Conservation (phyloP, 1,140 invertebrate species). For the Belonocnema kinseyi region DNA sequence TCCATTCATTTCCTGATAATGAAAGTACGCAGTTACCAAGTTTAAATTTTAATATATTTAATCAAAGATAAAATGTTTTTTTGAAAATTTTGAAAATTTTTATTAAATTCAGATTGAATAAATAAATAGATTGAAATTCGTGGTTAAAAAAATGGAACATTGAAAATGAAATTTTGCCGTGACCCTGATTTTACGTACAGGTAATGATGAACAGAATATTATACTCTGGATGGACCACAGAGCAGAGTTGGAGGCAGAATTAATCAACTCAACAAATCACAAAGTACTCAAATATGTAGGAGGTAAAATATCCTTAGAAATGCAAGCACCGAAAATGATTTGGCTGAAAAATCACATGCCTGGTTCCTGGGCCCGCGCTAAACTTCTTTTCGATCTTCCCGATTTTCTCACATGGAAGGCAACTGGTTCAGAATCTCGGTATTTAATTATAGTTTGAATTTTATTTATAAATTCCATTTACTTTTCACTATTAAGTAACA, state of each 20-base stretch:
- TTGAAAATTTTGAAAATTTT: no score
- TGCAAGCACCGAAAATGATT: slow-evolving; percentile 96
- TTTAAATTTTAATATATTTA: no score
- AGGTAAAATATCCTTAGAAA: slow-evolving; percentile 94
- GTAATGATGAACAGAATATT: slow-evolving; percentile 85
- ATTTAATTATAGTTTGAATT: slow-evolving; percentile 28
- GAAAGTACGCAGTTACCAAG: background rate
- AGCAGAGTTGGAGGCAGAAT: slow-evolving; percentile 86
- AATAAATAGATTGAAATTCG: no score
- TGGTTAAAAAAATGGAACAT: background rate
- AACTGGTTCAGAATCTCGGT: slow-evolving; percentile 84
- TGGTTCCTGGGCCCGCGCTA: slow-evolving; percentile 81
- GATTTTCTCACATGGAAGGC: slow-evolving; percentile 97
- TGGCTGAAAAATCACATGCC: slow-evolving; percentile 92
- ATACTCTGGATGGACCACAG: slow-evolving; percentile 99
- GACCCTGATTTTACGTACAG: slow-evolving; percentile 64
- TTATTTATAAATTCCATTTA: slow-evolving; percentile 35
- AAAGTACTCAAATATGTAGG: slow-evolving; percentile 90
- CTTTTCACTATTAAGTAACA: slow-evolving; percentile 34
- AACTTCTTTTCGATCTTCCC: slow-evolving; percentile 92
- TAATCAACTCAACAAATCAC: slow-evolving; percentile 88
- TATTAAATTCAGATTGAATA: no score
- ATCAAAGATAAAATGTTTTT: no score
- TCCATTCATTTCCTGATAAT: background rate
- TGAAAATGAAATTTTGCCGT: background rate